phyloP scores from a whole-genome alignment of 2,113 vertebrate species.

The Microcebus murinus region DNA sequence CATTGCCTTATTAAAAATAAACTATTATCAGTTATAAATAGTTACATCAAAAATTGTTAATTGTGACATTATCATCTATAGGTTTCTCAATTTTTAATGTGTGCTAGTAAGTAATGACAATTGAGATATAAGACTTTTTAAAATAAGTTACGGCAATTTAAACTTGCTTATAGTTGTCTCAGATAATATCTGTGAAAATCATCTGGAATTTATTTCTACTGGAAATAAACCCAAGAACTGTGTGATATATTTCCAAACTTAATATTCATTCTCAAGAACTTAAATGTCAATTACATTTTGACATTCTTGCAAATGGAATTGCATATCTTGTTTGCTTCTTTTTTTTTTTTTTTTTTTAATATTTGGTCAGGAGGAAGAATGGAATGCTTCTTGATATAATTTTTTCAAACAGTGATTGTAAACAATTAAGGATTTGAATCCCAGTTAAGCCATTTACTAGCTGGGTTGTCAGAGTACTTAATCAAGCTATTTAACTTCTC shows the following conservation, averaged over 20 bases:
- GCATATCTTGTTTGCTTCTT: neutral
- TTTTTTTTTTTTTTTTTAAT: too few species aligned
- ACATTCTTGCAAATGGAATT: slow-evolving; percentile 24
- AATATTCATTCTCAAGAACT: slow-evolving; percentile 26
- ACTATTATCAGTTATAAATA: neutral
- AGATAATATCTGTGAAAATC: neutral
- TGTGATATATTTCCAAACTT: slow-evolving; percentile 32
- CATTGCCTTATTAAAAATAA: neutral
- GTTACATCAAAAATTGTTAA: neutral
- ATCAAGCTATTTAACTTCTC: neutral
- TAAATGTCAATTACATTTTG: slow-evolving; percentile 22
- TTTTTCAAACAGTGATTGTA: neutral
- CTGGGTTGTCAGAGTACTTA: neutral
- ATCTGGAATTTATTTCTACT: slow-evolving; percentile 5
- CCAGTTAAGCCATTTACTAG: neutral
- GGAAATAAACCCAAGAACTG: neutral
- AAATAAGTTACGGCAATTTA: neutral
- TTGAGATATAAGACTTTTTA: neutral
- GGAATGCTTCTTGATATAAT: neutral
- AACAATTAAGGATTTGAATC: neutral
- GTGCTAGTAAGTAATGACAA: neutral
- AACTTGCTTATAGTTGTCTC: neutral
- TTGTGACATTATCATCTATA: neutral
- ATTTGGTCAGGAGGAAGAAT: too few species aligned
- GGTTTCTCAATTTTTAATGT: neutral